Evolutionary conservation across 2,888 invertebrate genomes (phyloP).

Genomic region (Lithophane semibrunnea): DNA sequence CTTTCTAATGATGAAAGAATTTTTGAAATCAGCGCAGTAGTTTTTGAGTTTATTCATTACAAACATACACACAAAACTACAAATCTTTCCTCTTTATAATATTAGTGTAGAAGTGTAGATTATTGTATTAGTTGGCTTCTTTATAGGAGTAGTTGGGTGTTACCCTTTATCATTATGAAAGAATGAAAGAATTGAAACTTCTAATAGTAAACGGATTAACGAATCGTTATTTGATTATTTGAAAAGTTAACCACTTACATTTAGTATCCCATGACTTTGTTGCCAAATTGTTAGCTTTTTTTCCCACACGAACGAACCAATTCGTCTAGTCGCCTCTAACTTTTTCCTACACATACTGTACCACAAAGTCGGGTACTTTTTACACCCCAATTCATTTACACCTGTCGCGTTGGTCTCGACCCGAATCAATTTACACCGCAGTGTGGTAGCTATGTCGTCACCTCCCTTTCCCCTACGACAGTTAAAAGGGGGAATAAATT

Average conservation of each 20-base stretch:
- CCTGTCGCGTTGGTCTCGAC: constrained; percentile 71
- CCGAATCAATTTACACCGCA: constrained; percentile 73
- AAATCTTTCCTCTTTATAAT: no score
- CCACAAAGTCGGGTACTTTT: constrained; percentile 55
- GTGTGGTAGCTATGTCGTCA: constrained; percentile 35
- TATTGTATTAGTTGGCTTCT: neutral
- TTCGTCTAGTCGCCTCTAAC: constrained; percentile 33
- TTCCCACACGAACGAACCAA: constrained; percentile 11
- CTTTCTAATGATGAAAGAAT: no score
- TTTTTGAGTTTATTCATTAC: no score
- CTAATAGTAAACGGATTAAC: neutral
- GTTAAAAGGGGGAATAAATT: constrained; percentile 48
- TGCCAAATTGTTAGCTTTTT: constrained; percentile 1
- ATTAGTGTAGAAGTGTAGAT: no score
- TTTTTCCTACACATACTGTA: constrained; percentile 30
- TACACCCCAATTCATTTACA: constrained; percentile 76
- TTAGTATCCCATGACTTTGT: neutral
- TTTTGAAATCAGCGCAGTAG: no score
- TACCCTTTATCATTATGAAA: neutral
- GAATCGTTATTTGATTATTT: neutral
- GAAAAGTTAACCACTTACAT: neutral
- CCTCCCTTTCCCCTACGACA: constrained; percentile 19
- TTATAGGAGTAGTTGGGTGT: neutral
- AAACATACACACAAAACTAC: no score
- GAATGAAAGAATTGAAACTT: neutral